A percentile compares a stretch with the other conserved stretches of the same genome.
Evolutionary conservation across 30 jellyfish, hydroid and myxozoan species (phyloP).

Genomic region (Pelagia noctiluca): DNA sequence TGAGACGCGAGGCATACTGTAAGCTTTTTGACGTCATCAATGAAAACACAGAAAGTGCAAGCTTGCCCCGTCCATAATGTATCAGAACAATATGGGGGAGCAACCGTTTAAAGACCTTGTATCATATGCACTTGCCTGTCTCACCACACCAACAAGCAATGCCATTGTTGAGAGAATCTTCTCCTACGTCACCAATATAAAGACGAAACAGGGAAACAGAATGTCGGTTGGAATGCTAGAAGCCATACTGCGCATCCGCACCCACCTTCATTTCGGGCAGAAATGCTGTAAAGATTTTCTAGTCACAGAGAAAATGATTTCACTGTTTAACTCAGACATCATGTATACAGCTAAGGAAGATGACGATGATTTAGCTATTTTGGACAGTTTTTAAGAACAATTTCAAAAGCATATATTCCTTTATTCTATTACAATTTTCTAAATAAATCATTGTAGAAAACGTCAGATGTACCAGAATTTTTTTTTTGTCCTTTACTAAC

Average conservation of each 20-base stretch:
- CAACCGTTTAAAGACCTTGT: conserved; percentile 66
- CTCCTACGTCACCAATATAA: too few relatives aligned
- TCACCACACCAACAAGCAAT: too few relatives aligned
- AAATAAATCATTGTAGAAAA: background rate
- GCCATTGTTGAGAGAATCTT: conserved; percentile 62
- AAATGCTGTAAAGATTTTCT: conserved; percentile 47
- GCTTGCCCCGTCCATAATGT: conserved; percentile 43
- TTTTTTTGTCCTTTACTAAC: conserved; percentile 13
- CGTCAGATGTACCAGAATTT: background rate
- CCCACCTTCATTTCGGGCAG: conserved; percentile 20
- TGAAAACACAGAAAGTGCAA: conserved; percentile 21
- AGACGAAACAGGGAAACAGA: conserved; percentile 28
- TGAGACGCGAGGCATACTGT: too few relatives aligned
- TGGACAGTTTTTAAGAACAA: conserved; percentile 36
- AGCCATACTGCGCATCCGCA: conserved; percentile 51
- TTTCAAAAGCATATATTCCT: too few relatives aligned
- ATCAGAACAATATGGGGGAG: conserved; percentile 9
- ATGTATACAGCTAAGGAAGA: too few relatives aligned
- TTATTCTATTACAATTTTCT: background rate
- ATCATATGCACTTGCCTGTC: conserved; percentile 61
- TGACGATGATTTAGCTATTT: conserved; percentile 6
- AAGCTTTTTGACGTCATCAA: too few relatives aligned
- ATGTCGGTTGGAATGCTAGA: conserved; percentile 26
- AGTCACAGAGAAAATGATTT: too few relatives aligned
- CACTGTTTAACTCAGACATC: too few relatives aligned